phyloP scores from a whole-genome alignment of 1,140 invertebrate species.

The Psilanteris sp. region DNA sequence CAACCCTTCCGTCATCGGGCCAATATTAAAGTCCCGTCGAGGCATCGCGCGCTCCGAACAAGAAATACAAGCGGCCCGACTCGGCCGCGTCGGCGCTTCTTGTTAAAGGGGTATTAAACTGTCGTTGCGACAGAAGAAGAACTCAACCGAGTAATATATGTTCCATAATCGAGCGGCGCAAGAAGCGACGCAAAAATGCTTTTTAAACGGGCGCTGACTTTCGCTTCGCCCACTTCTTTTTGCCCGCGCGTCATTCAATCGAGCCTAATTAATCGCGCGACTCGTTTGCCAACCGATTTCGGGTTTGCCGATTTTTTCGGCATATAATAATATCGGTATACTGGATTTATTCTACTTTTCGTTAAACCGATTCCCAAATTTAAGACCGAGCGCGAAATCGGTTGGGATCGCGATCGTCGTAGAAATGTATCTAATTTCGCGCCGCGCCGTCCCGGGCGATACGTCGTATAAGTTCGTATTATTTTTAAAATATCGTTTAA shows the following conservation, averaged over 20 bases:
- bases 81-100: constrained; percentile 50
- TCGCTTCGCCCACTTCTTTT: constrained; percentile 3
- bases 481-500: constrained; percentile 50
- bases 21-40: constrained; percentile 49
- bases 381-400: too few relatives aligned
- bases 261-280: too few relatives aligned
- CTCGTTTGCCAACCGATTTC: too few relatives aligned
- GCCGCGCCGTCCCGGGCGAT: background rate
- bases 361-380: too few relatives aligned
- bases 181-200: constrained; percentile 37
- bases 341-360: too few relatives aligned
- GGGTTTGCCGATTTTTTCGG: too few relatives aligned
- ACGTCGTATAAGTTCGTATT: constrained; percentile 50
- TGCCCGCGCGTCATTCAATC: background rate
- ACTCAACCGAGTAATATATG: constrained; percentile 54
- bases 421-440: constrained; percentile 32
- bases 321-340: too few relatives aligned
- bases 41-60: constrained; percentile 33
- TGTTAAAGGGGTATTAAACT: constrained; percentile 62
- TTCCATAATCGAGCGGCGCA: constrained; percentile 49
- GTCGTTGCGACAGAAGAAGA: constrained; percentile 47
- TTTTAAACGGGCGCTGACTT: constrained; percentile 29
- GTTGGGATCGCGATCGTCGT: too few relatives aligned
- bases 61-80: constrained; percentile 38
- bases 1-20: constrained; percentile 52